These are phyloP conservation scores for Yponomeuta cagnagella DNA, from an alignment of 2,888 invertebrate species.

Conservation along the genomic window DNA sequence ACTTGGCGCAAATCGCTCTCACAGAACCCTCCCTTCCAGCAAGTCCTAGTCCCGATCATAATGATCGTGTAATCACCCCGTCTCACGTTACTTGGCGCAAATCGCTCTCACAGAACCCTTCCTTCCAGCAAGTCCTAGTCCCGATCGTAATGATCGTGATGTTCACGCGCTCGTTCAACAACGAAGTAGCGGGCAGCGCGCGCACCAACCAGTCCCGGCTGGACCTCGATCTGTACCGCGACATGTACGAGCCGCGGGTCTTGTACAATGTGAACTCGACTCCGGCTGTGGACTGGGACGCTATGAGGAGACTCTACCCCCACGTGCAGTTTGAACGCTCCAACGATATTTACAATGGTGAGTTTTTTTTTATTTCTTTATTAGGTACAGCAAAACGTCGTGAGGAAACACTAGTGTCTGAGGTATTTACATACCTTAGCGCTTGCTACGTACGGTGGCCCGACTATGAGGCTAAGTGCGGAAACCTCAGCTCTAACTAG, in stretches of 20 bases:
- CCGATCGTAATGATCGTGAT: slow-evolving; percentile 33
- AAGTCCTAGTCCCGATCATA: slow-evolving; percentile 40
- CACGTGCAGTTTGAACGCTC: slow-evolving; percentile 27
- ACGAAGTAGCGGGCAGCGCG: slow-evolving; percentile 19
- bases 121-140: slow-evolving; percentile 43
- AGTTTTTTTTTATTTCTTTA: slow-evolving; percentile 15
- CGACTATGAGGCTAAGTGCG: too few relatives aligned
- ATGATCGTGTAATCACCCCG: slow-evolving; percentile 22
- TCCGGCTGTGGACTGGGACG: slow-evolving; percentile 16
- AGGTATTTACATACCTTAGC: too few relatives aligned
- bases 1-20: background rate
- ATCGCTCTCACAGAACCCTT: background rate
- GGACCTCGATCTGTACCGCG: slow-evolving; percentile 35
- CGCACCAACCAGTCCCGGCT: slow-evolving; percentile 20
- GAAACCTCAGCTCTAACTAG: too few relatives aligned
- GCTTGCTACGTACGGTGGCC: too few relatives aligned
- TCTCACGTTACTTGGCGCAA: background rate
- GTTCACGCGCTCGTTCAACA: slow-evolving; percentile 26
- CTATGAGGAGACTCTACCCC: slow-evolving; percentile 23
- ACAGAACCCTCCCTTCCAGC: slow-evolving; percentile 32
- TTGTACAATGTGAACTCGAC: slow-evolving; percentile 26
- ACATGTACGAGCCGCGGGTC: slow-evolving; percentile 27
- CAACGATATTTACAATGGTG: slow-evolving; percentile 31
- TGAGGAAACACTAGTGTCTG: too few relatives aligned
- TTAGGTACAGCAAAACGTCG: too few relatives aligned